Base-by-base conservation (phyloP, 1,140 invertebrate genomes). In the Neodiprion lecontei region DNA sequence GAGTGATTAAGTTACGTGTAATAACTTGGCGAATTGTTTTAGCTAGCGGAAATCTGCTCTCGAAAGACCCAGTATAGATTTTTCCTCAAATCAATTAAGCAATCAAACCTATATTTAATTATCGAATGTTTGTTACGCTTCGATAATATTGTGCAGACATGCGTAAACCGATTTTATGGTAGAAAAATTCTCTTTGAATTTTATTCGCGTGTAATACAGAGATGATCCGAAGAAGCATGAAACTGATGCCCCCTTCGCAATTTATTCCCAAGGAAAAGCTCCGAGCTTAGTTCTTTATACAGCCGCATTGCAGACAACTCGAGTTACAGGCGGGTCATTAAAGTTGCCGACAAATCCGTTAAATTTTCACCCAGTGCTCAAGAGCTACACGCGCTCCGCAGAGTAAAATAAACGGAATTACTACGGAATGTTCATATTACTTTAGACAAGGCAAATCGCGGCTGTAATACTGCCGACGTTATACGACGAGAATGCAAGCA, bases 381-480 rank as follows among this genome's bases (percentile, higher is more conserved):
- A 61, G 53, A 17, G 53, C 53, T 12, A 61, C 28, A 40, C 28
- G 28, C 28, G 28, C 28, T 40, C 28, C 28, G 28, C 28, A 40
- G 7, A 14, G 11, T 61, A 12, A 61, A 61, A 61, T 61, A 61
- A 61, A 9, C 53, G 53, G 53, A 61, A 61, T 61, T 61, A 17
- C 53, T 61, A 3, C 53, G 53, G 53, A 61, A 61, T 61, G 53
- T 61, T 61, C 53, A 61, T 61, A 61, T 61, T 61, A 61, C 53
- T 61, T 17, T 17, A 61, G 53, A 61, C 53, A 61, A 61, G 53
- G 11, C 11, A 61, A 12, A 9, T 61, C 9, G 7, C 11, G n/a
- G 9, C 53, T 61, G 11, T 61, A 61, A 17, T 40, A 1, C 28
- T 40, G 28, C 28, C 28, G 5, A 40, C 1, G 28, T 40, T 40